Percentiles rank a stretch among this genome's conserved stretches.
Evolutionary conservation across 2,113 vertebrate genomes (phyloP).

Genomic region (Phyllostomus hastatus): DNA sequence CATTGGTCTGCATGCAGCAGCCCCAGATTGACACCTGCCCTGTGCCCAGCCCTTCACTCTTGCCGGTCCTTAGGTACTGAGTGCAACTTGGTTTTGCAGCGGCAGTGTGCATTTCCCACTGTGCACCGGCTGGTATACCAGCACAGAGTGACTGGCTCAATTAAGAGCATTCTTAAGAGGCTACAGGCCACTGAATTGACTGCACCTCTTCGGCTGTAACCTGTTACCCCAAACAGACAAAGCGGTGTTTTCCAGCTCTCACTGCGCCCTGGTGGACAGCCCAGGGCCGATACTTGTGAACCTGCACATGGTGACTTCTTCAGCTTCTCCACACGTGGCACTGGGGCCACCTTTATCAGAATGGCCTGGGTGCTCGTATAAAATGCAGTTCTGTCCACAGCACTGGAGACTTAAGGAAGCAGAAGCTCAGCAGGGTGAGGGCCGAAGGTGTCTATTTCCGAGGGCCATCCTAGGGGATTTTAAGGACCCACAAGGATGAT

Average conservation of each 20-base stretch:
- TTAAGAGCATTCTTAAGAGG: background rate
- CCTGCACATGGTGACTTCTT: fast-evolving
- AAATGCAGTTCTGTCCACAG: background rate
- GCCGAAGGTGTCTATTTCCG: background rate
- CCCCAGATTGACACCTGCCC: background rate
- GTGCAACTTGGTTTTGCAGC: background rate
- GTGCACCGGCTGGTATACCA: background rate
- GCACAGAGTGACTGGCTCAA: background rate
- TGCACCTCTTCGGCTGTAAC: background rate
- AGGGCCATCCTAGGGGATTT: background rate
- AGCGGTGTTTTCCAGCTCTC: fast-evolving
- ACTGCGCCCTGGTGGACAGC: background rate
- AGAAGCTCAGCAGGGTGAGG: background rate
- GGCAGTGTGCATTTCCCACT: background rate
- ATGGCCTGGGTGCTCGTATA: background rate
- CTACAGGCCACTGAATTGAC: background rate
- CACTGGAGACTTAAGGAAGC: background rate
- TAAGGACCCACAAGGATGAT: background rate
- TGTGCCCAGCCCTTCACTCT: background rate
- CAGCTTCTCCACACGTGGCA: fast-evolving
- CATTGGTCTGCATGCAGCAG: background rate
- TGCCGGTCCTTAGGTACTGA: background rate
- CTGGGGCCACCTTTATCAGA: background rate
- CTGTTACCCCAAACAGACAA: background rate
- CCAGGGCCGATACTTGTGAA: background rate